phyloP scores from a whole-genome alignment of 2,113 vertebrate genomes.

The Phalacrocorax carbo region DNA sequence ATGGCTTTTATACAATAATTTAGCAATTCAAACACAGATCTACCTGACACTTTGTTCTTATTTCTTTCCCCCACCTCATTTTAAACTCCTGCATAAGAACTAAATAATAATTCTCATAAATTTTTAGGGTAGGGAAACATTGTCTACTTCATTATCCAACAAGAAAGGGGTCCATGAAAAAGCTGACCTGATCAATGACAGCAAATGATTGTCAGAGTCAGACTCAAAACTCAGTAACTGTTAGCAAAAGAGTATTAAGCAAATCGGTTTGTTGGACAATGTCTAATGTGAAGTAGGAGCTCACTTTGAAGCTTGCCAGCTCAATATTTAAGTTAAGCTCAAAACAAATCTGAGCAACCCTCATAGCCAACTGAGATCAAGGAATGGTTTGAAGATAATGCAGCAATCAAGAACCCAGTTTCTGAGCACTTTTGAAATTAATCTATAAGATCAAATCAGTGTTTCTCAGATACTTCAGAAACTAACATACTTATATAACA shows the following conservation, averaged over 20 bases:
- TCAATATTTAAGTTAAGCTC: neutral
- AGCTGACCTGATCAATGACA: neutral
- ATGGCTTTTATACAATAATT: neutral
- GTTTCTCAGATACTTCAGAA: neutral
- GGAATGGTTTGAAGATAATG: neutral
- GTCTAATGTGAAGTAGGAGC: neutral
- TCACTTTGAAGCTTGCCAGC: neutral
- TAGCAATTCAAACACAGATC: neutral
- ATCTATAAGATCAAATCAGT: neutral
- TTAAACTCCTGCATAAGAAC: neutral
- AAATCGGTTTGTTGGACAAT: neutral
- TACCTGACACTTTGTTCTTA: neutral
- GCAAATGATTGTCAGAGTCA: neutral
- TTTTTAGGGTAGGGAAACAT: neutral
- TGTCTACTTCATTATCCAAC: neutral
- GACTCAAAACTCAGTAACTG: neutral
- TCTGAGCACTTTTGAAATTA: neutral
- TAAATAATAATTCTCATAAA: neutral
- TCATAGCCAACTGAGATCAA: neutral
- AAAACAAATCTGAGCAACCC: neutral
- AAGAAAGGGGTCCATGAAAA: neutral
- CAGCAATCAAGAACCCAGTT: neutral
- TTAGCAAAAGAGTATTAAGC: neutral
- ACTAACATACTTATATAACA: neutral
- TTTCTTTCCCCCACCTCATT: neutral